Evolutionary conservation across 2,113 vertebrate species (phyloP), one percentile per base, ranked within the genome.

Genomic region (Laterallus jamaicensis): DNA sequence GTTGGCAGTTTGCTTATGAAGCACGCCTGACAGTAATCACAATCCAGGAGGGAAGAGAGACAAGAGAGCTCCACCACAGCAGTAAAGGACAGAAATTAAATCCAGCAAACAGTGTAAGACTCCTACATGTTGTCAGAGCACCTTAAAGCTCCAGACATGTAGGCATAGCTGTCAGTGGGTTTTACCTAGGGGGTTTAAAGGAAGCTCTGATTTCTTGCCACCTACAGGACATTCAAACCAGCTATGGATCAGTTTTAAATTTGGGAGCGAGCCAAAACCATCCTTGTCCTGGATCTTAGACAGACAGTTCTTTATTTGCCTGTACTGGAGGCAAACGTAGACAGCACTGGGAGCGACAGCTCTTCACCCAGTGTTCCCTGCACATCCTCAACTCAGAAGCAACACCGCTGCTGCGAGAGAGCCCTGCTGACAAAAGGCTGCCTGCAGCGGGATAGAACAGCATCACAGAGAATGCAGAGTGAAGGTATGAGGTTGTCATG

Each of bases 361-460:
- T 37, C 62, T 55, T 66, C 10, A 52, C 25, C 12, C 64, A 70
- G 5, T 0, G 0, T n/a, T 75, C 15, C 40, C 67, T 40, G 62
- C 22, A 59, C 35, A 62, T 16, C 31, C 40, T 58, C n/a, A 81
- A 9, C 39, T 35, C 42, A 49, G 37, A 1, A 0, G 79, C 1
- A 7, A 11, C 10, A 60, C 25, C 0, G 0, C 67, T 68, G 62
- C 82, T 60, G 42, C 3, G 1, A 82, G 44, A 1, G 0, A 64
- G 60, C 60, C 55, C 64, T 16, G 28, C 60, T 20, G 20, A 67
- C 35, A 67, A 67, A 78, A 82, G 25, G 22, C 52, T 0, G 0
- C 25, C 9, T 4, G 7, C 29, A 47, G 62, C 69, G 40, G 35
- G 12, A 49, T 1, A 52, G 35, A 39, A 80, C 54, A 83, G 44